Base-by-base conservation (phyloP, 2,888 invertebrate genomes). In the Chaetogeoica ovagalla region DNA sequence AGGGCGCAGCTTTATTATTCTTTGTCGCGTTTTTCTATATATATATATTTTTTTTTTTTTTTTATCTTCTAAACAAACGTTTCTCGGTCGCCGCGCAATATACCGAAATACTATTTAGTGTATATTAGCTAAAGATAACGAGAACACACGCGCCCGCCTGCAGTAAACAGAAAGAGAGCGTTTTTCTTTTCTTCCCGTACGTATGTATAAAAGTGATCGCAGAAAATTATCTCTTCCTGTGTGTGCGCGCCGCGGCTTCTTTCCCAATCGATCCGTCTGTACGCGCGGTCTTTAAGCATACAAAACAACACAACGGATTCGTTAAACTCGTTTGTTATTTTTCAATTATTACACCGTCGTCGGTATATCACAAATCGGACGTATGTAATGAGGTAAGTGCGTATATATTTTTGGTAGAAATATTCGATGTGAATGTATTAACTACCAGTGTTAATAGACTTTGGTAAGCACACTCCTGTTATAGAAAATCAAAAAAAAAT, bases 1-100 rank as follows among this genome's bases (percentile, higher is more conserved):
- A 77, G 70, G 77, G 77, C 21, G 77, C 77, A 77, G 77, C 77
- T 77, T 74, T 76, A 68, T 76, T 68, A 79, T 77, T 77, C 48
- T 77, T 77, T 62, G 69, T 77, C 77, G 77, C 69, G 21, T 77
- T 77, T 77, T 77, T 60, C 30, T 30, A 30, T 30, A n/a, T n/a
- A n/a, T n/a, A n/a, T n/a, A n/a, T n/a, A n/a, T n/a, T n/a, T n/a
- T 30, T 30, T 30, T 30, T 2, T 30, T 30, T 60, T 19, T 70
- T 77, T 77, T 71, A 71, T 79, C 79, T 79, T 37, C 55, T 79
- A 69, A 79, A 71, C 71, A 79, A 79, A 79, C 79, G 70, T 62
- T 48, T 48, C 43, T 30, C 52, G 15, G 77, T 77, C 65, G 77
- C 75, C 65, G 77, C 75, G 68, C 39, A 65, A 65, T 59, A 65